phyloP scores from a whole-genome alignment of 2,797 vertebrate species.

The Gephyroberyx darwinii region DNA sequence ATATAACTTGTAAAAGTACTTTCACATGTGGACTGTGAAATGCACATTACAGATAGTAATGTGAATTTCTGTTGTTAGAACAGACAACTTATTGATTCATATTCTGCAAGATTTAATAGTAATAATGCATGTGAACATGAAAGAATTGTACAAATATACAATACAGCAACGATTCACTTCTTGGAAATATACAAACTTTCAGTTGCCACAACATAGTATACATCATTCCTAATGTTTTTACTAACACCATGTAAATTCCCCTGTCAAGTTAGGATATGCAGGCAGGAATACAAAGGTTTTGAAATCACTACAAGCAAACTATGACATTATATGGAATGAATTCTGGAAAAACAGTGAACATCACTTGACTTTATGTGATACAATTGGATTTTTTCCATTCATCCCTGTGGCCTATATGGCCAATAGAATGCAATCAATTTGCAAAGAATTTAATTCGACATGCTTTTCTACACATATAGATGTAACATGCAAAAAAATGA shows the following conservation, averaged over 20 bases:
- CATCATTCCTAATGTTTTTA: slow-evolving; percentile 42
- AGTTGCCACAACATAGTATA: slow-evolving; percentile 43
- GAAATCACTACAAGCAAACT: slow-evolving; percentile 16
- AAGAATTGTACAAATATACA: slow-evolving; percentile 45
- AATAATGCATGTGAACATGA: slow-evolving; percentile 44
- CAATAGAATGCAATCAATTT: too few species aligned
- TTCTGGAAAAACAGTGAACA: slow-evolving; percentile 41
- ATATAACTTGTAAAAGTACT: not conserved
- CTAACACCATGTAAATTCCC: slow-evolving; percentile 13
- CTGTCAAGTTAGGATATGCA: slow-evolving; percentile 7
- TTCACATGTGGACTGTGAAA: slow-evolving; percentile 32
- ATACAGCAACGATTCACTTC: slow-evolving; percentile 36
- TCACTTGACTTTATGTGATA: not conserved
- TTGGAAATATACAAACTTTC: slow-evolving; percentile 39
- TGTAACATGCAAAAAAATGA: slow-evolving; percentile 47
- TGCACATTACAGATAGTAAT: not conserved
- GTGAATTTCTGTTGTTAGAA: slow-evolving; percentile 38
- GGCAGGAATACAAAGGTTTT: slow-evolving; percentile 22
- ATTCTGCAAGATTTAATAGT: slow-evolving; percentile 67
- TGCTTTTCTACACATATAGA: slow-evolving; percentile 34
- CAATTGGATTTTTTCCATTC: not conserved
- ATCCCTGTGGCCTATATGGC: not conserved
- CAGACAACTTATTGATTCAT: slow-evolving; percentile 38
- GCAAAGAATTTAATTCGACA: slow-evolving; percentile 28
- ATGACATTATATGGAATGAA: not conserved